Conservation (phyloP, 2,888 invertebrate species). For the Dyspetes luteomarginatus region DNA sequence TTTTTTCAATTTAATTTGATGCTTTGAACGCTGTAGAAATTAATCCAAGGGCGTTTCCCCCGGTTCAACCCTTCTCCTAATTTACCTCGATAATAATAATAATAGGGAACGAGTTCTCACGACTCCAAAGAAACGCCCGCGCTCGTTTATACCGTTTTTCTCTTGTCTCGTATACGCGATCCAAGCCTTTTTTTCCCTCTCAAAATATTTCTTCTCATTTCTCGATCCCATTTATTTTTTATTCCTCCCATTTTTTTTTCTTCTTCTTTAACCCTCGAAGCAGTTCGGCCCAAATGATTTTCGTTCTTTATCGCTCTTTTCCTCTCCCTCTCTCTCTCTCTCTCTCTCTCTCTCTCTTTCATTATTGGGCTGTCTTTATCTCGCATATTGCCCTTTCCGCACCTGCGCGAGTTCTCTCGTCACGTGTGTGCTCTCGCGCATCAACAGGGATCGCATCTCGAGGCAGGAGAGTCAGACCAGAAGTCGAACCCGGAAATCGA, state of each 20-base stretch:
- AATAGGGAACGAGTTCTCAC: slow-evolving; percentile 46
- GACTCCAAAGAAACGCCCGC: slow-evolving; percentile 25
- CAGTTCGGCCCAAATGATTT: slow-evolving; percentile 13
- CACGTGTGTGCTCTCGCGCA: slow-evolving; percentile 55
- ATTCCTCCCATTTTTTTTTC: slow-evolving; percentile 8
- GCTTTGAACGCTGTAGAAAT: no score
- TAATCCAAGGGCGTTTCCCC: slow-evolving; percentile 4
- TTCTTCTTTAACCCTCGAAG: not conserved
- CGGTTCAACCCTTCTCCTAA: slow-evolving; percentile 40
- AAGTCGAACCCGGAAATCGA: slow-evolving; percentile 64
- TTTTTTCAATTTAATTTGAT: no score
- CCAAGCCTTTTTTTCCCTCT: not conserved
- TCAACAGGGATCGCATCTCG: slow-evolving; percentile 40
- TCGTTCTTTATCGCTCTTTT: not conserved
- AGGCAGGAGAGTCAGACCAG: slow-evolving; percentile 49
- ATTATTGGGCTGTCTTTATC: no score
- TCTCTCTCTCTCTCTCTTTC: slow-evolving; percentile 3
- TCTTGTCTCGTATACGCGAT: not conserved
- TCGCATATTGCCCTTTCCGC: slow-evolving; percentile 47
- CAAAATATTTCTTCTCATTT: not conserved
- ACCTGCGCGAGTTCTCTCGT: slow-evolving; percentile 46
- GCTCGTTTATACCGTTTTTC: not conserved
- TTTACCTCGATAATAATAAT: slow-evolving; percentile 47
- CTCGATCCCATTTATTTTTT: slow-evolving; percentile 8
- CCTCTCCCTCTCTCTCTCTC: not conserved